These are phyloP conservation scores for Cottus gobio DNA, from an alignment of 2,113 vertebrate species.

Conservation along the genomic window DNA sequence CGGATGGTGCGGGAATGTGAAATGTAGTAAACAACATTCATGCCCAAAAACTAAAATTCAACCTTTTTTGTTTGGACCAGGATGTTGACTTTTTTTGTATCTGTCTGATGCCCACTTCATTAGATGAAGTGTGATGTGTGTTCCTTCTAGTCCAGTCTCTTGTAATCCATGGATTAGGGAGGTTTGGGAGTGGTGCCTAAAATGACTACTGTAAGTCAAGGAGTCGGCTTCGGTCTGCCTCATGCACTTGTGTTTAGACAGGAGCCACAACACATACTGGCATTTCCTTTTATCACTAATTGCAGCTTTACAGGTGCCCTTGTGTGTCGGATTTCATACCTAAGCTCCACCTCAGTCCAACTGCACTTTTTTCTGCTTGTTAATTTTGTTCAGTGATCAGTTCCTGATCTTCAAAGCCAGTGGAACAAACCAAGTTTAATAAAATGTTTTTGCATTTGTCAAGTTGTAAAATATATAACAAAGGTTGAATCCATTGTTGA, in stretches of 20 bases:
- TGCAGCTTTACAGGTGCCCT: conserved; percentile 63
- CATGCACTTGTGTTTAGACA: conserved; percentile 35
- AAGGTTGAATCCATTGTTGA: background rate
- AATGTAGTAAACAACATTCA: background rate
- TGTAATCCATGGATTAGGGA: conserved; percentile 59
- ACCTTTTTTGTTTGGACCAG: conserved; percentile 1
- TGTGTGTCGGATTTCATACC: conserved; percentile 19
- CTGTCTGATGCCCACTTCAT: background rate
- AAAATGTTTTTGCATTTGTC: background rate
- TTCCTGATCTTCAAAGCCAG: background rate
- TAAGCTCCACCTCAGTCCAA: background rate
- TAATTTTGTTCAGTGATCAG: background rate
- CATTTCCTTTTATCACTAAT: conserved; percentile 63
- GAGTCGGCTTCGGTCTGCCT: conserved; percentile 22
- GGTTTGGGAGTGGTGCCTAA: conserved; percentile 61
- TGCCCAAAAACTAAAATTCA: background rate
- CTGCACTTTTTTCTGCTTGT: background rate
- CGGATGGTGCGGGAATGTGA: background rate
- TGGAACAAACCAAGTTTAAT: background rate
- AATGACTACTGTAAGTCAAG: conserved; percentile 56
- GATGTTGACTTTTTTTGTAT: conserved; percentile 3
- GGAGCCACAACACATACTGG: conserved; percentile 47
- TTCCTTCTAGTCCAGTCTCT: conserved; percentile 32
- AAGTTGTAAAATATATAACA: background rate
- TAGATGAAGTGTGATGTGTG: conserved; percentile 19